Base-by-base conservation (phyloP, 2,113 vertebrate species). In the Lepisosteus osseus region DNA sequence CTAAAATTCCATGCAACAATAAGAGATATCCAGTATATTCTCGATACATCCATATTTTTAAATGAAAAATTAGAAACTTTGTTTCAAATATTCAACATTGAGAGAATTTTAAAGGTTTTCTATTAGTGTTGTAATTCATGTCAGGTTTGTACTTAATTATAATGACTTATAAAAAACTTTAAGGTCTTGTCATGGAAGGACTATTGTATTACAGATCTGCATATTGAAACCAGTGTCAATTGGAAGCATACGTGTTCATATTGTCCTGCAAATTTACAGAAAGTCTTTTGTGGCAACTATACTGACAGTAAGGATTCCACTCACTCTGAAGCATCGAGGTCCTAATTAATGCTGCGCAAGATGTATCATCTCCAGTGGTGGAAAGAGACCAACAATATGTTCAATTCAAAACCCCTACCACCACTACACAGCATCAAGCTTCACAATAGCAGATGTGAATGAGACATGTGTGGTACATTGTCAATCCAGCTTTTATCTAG, bases 101-200 rank as follows among this genome's bases (percentile, higher is more conserved):
- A 47, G 72, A 61, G 61, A n/a, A 29, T 61, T 65, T 61, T 65
- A 74, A 71, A 75, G 9, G 29, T 4, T 69, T 74, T 72, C 74
- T 75, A 72, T 82, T 83, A 85, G 77, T 85, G 73, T 83, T 76
- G 57, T 69, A 71, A 41, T 54, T 11, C 14, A 15, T 68, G 66
- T 54, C 15, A 55, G 9, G 59, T 76, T 67, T 59, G 68, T 62
- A 44, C 11, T 59, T 59, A 1, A 4, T 3, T 70, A 76, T 63
- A 68, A 75, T 75, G 7, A n/a, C 11, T 59, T 59, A 29, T 29
- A 1, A 51, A 51, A 51, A 51, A 2, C 47, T 4, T 29, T 59
- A 12, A 13, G 56, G 13, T 59, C 3, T 12, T 8, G 56, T n/a
- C 11, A 59, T 59, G 3, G 56, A 59, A 12, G 13, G n/a, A 51